Conservation (phyloP, 2,888 invertebrate genomes). For the Hirtodrosophila histrioides region DNA sequence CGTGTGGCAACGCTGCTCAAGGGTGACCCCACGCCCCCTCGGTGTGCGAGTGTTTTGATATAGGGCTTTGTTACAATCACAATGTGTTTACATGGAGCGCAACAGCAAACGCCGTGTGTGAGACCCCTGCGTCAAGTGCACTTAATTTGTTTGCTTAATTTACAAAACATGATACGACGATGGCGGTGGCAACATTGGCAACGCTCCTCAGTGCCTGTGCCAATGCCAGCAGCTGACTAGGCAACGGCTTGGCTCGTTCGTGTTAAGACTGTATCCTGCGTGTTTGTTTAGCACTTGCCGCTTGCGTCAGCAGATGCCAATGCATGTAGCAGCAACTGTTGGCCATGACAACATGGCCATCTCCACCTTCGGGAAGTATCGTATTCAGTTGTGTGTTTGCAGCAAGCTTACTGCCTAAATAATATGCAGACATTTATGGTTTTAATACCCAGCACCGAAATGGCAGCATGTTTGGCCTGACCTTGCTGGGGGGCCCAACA, state of each 20-base stretch:
- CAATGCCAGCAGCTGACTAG: constrained; percentile 8
- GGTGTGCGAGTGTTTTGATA: constrained; percentile 61
- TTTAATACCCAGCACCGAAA: constrained; percentile 29
- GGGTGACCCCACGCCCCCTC: constrained; percentile 42
- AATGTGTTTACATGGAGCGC: constrained; percentile 72
- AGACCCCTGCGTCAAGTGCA: constrained; percentile 73
- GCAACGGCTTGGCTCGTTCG: constrained; percentile 22
- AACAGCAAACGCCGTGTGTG: constrained; percentile 44
- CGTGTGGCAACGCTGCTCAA: constrained; percentile 49
- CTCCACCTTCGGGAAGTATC: constrained; percentile 14
- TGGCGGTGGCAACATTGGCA: constrained; percentile 3
- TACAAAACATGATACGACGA: constrained; percentile 74
- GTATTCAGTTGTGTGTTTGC: constrained; percentile 6
- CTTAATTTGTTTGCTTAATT: constrained; percentile 82
- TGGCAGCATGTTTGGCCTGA: constrained; percentile 11
- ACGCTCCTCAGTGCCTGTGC: constrained; percentile 4
- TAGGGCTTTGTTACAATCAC: constrained; percentile 76
- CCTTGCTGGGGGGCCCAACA: constrained; percentile 5
- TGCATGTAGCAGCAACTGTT: constrained; percentile 54
- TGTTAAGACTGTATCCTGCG: constrained; percentile 41
- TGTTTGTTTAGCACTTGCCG: constrained; percentile 64
- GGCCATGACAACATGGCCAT: constrained; percentile 44
- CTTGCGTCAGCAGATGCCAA: constrained; percentile 55
- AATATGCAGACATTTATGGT: constrained; percentile 43
- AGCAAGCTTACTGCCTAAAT: constrained; percentile 45